phyloP scores from a whole-genome alignment of 2,797 vertebrate genomes.

The Eupleurogrammus muticus region DNA sequence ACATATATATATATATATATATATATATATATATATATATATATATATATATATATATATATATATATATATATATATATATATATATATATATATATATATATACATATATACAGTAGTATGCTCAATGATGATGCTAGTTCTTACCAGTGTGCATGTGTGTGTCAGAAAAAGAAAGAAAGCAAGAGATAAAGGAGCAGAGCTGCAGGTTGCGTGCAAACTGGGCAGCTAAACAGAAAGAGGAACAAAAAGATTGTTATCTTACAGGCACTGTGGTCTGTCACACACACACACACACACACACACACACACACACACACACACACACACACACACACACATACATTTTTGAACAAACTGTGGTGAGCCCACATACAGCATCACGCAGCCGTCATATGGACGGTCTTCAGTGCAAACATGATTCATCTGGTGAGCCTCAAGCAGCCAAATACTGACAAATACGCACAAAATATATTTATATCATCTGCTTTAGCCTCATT shows the following conservation, averaged over 20 bases:
- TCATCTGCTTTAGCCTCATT: slow-evolving; percentile 16
- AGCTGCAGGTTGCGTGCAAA: slow-evolving; percentile 70
- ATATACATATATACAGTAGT: slow-evolving; percentile 14
- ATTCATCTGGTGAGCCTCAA: slow-evolving; percentile 56
- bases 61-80: slow-evolving; percentile 17
- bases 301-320: slow-evolving; percentile 52
- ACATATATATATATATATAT: slow-evolving; percentile 15
- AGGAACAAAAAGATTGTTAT: slow-evolving; percentile 67
- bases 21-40: slow-evolving; percentile 22
- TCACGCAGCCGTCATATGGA: slow-evolving; percentile 38
- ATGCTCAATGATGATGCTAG: slow-evolving; percentile 7
- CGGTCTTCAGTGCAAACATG: slow-evolving; percentile 36
- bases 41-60: slow-evolving; percentile 18
- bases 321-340: slow-evolving; percentile 53
- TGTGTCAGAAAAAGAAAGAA: slow-evolving; percentile 24
- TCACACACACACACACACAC: slow-evolving; percentile 55
- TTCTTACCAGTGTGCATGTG: slow-evolving; percentile 11
- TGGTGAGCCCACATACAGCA: slow-evolving; percentile 37
- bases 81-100: slow-evolving; percentile 12
- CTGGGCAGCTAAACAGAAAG: slow-evolving; percentile 62
- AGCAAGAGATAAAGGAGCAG: slow-evolving; percentile 50
- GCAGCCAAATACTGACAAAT: slow-evolving; percentile 15
- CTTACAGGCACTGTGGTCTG: slow-evolving; percentile 45
- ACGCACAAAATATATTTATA: slow-evolving; percentile 6
- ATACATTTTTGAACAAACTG: slow-evolving; percentile 59